These are phyloP conservation scores for Dinomys branickii DNA, from an alignment of 2,113 vertebrate species.

Conservation along the genomic window DNA sequence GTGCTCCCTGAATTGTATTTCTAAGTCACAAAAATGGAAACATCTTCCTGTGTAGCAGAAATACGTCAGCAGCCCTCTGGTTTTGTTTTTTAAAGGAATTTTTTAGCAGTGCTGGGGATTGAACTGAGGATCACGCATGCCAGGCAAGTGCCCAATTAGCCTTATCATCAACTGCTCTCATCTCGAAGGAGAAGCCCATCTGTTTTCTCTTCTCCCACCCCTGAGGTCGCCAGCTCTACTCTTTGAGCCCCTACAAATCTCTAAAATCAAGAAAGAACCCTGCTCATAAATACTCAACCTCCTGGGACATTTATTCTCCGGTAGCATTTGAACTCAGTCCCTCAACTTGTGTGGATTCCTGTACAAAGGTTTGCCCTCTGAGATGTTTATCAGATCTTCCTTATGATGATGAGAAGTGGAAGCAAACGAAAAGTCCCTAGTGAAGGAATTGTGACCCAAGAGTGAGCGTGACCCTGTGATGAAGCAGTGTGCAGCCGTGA, in stretches of 20 bases:
- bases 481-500: neutral
- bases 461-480: neutral
- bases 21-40: neutral
- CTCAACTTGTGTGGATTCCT: neutral
- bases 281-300: neutral
- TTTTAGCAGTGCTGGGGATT: neutral
- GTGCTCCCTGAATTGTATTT: neutral
- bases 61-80: neutral
- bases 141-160: neutral
- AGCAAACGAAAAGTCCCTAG: neutral
- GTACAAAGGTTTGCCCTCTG: neutral
- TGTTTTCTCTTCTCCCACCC: neutral
- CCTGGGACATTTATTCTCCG: neutral
- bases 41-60: neutral
- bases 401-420: neutral
- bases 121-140: neutral
- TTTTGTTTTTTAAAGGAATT: neutral
- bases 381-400: neutral
- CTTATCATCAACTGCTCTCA: neutral
- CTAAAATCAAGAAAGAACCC: neutral
- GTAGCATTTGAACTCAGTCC: neutral
- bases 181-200: neutral
- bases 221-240: neutral
- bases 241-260: neutral
- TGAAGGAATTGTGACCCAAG: neutral